These are phyloP conservation scores for Kudoa iwatai DNA, from an alignment of 30 jellyfish, hydroid and myxozoan genomes.

Conservation along the genomic window DNA sequence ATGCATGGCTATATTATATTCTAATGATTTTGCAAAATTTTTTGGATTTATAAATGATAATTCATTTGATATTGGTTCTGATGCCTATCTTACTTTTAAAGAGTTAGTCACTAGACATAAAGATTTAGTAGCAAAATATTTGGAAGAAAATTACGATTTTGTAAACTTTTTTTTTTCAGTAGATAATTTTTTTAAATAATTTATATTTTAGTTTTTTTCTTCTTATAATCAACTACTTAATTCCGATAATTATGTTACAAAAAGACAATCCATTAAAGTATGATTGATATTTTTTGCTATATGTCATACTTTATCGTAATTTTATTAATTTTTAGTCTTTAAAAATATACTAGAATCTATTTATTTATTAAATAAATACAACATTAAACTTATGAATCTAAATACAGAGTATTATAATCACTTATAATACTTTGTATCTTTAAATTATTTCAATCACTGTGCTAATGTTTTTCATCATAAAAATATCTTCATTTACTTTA, in stretches of 20 bases:
- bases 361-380: neutral
- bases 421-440: no score
- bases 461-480: no score
- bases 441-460: no score
- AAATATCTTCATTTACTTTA: no score
- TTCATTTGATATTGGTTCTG: slow-evolving; percentile 63
- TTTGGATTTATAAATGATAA: slow-evolving; percentile 31
- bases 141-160: slow-evolving; percentile 30
- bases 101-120: slow-evolving; percentile 54
- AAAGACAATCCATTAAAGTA: slow-evolving; percentile 65
- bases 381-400: neutral
- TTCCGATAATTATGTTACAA: slow-evolving; percentile 63
- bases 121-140: slow-evolving; percentile 10
- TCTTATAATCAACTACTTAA: slow-evolving; percentile 17
- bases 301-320: neutral
- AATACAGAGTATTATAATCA: neutral
- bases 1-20: slow-evolving; percentile 4
- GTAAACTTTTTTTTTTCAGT: slow-evolving; percentile 2
- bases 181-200: neutral
- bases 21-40: slow-evolving; percentile 8
- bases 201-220: slow-evolving; percentile 14
- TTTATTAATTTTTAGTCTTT: neutral
- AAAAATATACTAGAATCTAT: neutral
- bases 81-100: slow-evolving; percentile 68
- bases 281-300: slow-evolving; percentile 1